A percentile compares a stretch with the other conserved stretches of the same genome.
Evolutionary conservation across 2,797 vertebrate species (phyloP).

Genomic region (Bovichtus variegatus): DNA sequence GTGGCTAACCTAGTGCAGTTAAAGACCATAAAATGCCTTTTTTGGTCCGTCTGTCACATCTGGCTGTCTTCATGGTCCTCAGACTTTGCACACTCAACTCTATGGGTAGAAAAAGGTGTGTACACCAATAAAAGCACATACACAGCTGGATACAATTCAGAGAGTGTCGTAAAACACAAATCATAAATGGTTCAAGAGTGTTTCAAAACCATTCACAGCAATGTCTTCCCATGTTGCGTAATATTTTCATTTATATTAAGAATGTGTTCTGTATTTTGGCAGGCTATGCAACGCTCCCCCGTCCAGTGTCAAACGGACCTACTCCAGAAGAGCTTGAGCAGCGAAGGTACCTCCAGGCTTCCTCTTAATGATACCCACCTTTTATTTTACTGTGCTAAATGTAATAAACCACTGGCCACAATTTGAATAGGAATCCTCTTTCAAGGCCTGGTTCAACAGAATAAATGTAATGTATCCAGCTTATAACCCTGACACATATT

Average conservation of each 20-base stretch:
- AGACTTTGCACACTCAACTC: conserved; percentile 32
- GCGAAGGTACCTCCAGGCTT: conserved; percentile 84
- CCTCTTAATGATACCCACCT: background rate
- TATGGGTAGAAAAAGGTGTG: conserved; percentile 1
- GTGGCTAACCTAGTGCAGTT: background rate
- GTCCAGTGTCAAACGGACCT: conserved; percentile 89
- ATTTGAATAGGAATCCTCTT: background rate
- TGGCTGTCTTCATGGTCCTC: background rate
- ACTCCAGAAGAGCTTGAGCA: conserved; percentile 90
- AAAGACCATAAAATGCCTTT: background rate
- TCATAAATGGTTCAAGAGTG: conserved; percentile 6
- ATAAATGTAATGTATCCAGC: background rate
- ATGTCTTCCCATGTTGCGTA: background rate
- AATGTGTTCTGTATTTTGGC: conserved; percentile 42
- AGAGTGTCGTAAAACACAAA: background rate
- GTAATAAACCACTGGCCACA: background rate
- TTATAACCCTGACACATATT: background rate
- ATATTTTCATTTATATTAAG: background rate
- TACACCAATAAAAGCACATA: conserved; percentile 10
- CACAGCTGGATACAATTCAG: conserved; percentile 1
- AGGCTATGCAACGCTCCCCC: conserved; percentile 83
- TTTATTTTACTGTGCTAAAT: background rate
- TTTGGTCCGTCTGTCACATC: background rate
- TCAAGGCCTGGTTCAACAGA: background rate
- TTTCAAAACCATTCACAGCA: conserved; percentile 5